These are phyloP conservation scores for Chiridota heheva DNA, from an alignment of 35 echinoderm and acorn worm species.

Conservation along the genomic window DNA sequence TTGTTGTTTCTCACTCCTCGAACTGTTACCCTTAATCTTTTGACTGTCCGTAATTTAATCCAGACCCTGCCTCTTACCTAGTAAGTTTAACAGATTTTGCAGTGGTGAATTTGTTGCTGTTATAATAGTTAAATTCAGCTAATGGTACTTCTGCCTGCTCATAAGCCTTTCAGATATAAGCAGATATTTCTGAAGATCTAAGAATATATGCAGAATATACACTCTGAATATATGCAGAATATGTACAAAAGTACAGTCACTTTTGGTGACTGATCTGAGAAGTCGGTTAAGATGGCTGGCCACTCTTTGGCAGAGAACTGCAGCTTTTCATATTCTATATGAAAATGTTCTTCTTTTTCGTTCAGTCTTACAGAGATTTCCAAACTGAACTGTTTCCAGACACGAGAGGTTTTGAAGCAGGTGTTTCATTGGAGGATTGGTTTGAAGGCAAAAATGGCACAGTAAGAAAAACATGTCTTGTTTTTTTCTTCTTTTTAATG, in stretches of 20 bases:
- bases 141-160: too few species aligned
- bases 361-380: conserved; percentile 76
- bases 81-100: too few species aligned
- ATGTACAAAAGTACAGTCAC: too few species aligned
- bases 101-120: too few species aligned
- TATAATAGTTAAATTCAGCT: too few species aligned
- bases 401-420: conserved; percentile 57
- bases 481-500: neutral
- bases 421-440: conserved; percentile 71
- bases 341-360: neutral
- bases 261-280: too few species aligned
- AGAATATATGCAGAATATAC: neutral
- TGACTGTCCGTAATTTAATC: too few species aligned
- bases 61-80: too few species aligned
- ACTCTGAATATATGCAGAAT: neutral
- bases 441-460: conserved; percentile 65
- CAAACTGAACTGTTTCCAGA: conserved; percentile 84
- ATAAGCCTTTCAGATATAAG: too few species aligned
- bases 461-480: conserved; percentile 32
- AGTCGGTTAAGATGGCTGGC: too few species aligned
- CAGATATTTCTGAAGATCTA: neutral
- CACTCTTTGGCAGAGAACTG: neutral
- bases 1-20: too few species aligned
- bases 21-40: too few species aligned
- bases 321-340: neutral